Percentiles rank a stretch among this genome's conserved stretches.
Conservation (phyloP, 2,113 vertebrate species). For the Turdus rufiventris region DNA sequence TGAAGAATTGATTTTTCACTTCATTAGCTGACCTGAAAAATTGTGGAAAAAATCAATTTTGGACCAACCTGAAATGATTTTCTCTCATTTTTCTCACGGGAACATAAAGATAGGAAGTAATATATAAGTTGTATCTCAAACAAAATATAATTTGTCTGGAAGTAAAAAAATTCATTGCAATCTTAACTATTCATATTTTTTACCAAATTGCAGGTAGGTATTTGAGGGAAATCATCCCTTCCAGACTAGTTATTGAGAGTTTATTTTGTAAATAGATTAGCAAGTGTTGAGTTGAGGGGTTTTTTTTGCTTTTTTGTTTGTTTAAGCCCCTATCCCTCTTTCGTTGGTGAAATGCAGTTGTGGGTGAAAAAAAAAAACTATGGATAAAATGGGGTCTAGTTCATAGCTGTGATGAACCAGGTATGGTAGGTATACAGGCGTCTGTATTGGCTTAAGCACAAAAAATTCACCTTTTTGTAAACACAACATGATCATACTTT, state of each 20-base stretch:
- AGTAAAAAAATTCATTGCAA: neutral
- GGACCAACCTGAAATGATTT: constrained; percentile 48
- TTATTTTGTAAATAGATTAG: neutral
- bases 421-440: neutral
- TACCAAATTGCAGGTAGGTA: neutral
- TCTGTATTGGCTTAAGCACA: neutral
- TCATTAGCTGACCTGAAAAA: constrained; percentile 56
- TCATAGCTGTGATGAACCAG: neutral
- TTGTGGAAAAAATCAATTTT: constrained; percentile 67
- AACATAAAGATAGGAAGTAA: constrained; percentile 12
- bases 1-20: constrained; percentile 65
- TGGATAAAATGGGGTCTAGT: neutral
- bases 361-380: neutral
- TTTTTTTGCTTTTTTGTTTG: neutral
- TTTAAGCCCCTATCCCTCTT: neutral
- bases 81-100: constrained; percentile 40
- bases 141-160: neutral
- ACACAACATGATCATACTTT: neutral
- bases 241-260: neutral
- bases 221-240: neutral
- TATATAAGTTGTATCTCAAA: neutral
- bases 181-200: neutral
- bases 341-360: neutral
- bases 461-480: neutral
- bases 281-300: neutral